These are phyloP conservation scores for Dipodomys merriami DNA, from an alignment of 2,113 vertebrate genomes.

Conservation along the genomic window DNA sequence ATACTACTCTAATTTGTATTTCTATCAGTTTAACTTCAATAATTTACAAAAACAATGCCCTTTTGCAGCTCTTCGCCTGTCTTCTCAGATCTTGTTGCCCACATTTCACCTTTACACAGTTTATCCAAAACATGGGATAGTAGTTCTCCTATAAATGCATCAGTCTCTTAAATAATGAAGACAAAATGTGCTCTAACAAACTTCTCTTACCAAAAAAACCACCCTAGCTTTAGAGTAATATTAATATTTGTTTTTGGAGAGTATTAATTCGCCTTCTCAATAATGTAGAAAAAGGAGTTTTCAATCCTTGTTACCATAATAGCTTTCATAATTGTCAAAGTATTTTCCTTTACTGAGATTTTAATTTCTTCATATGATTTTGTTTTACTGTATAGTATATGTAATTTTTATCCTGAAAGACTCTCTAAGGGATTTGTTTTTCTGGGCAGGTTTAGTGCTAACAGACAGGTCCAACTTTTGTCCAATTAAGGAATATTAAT, in stretches of 20 bases:
- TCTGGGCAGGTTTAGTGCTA: no score
- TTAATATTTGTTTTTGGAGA: no score
- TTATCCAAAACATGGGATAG: neutral
- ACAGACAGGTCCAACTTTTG: neutral
- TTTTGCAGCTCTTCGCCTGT: no score
- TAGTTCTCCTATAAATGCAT: neutral
- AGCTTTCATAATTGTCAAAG: neutral
- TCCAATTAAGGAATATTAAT: neutral
- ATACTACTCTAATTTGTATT: neutral
- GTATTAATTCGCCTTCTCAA: no score
- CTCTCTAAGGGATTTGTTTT: no score
- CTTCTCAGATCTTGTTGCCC: neutral
- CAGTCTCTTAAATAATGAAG: neutral
- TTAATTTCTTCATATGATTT: neutral
- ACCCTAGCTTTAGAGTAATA: no score
- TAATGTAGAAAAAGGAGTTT: no score
- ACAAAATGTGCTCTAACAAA: no score
- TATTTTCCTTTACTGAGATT: neutral
- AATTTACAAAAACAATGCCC: neutral
- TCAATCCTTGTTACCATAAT: neutral
- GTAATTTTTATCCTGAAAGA: neutral
- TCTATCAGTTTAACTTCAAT: neutral
- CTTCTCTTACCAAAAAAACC: no score
- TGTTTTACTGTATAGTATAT: neutral
- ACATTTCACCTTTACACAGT: no score